Conservation (phyloP, 35 echinoderm and acorn worm genomes). For the Lytechinus pictus region DNA sequence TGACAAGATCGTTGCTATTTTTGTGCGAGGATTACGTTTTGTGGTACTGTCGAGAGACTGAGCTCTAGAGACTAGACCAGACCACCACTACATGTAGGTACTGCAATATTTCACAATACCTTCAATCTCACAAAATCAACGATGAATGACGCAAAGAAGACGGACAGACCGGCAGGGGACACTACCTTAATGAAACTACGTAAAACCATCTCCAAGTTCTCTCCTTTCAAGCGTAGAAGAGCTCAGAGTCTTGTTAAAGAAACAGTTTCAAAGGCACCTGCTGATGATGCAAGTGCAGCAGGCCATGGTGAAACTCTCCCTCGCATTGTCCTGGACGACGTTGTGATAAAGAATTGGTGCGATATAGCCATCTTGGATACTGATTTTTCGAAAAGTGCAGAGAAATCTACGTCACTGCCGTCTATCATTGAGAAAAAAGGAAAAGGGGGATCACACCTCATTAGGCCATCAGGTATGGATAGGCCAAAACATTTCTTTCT, state of each 20-base stretch:
- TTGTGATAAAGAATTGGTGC: not conserved
- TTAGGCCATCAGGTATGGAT: not conserved
- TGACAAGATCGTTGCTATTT: not conserved
- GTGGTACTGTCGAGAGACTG: too few relatives aligned
- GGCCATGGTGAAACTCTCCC: not conserved
- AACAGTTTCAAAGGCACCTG: not conserved
- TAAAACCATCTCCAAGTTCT: not conserved
- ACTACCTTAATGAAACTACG: not conserved
- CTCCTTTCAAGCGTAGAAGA: not conserved
- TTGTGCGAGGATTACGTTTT: too few relatives aligned
- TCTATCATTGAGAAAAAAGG: not conserved
- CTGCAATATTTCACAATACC: too few relatives aligned
- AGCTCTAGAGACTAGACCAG: too few relatives aligned
- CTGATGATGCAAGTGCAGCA: not conserved
- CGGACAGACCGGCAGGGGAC: not conserved
- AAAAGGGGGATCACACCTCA: not conserved
- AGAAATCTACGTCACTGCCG: not conserved
- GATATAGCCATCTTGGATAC: slow-evolving; percentile 10
- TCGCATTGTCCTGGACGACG: not conserved
- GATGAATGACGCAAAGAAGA: not conserved
- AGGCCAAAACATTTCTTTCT: too few relatives aligned
- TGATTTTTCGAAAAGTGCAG: not conserved
- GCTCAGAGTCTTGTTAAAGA: not conserved
- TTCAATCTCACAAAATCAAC: not conserved
- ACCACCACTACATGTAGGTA: too few relatives aligned